phyloP scores from a whole-genome alignment of 1,140 invertebrate species.

The Ylistrum balloti region DNA sequence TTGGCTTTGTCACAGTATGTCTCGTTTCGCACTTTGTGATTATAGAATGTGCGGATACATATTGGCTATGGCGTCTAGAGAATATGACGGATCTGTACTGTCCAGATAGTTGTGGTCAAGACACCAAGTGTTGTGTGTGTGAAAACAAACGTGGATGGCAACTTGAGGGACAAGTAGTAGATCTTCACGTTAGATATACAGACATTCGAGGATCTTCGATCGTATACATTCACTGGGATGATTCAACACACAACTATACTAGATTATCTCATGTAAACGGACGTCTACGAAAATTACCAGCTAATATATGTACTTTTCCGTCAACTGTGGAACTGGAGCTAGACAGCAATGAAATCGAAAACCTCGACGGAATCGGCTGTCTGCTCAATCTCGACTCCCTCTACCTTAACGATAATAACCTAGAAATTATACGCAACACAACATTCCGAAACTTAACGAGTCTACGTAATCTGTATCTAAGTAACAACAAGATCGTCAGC shows the following conservation, averaged over 20 bases:
- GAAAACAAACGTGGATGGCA: neutral
- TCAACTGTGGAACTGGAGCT: constrained; percentile 50
- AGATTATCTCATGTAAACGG: constrained; percentile 39
- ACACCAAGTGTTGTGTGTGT: neutral
- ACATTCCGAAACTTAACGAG: constrained; percentile 44
- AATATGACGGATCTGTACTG: neutral
- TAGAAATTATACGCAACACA: constrained; percentile 43
- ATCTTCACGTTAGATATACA: constrained; percentile 1
- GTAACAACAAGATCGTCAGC: constrained; percentile 40
- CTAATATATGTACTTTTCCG: constrained; percentile 54
- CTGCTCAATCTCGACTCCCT: constrained; percentile 46
- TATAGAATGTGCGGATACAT: neutral
- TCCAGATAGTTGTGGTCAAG: neutral
- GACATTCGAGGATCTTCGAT: neutral
- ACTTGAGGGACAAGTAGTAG: neutral
- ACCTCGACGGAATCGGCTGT: constrained; percentile 50
- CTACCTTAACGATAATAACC: constrained; percentile 46
- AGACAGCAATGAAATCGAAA: constrained; percentile 33
- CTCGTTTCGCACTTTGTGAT: neutral
- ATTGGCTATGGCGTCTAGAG: neutral
- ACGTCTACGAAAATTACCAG: constrained; percentile 48
- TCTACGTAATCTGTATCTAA: constrained; percentile 43
- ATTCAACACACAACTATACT: neutral
- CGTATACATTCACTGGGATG: neutral
- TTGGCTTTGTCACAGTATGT: neutral